Base-by-base conservation (phyloP, 2,888 invertebrate genomes). In the Chironomus tentans region DNA sequence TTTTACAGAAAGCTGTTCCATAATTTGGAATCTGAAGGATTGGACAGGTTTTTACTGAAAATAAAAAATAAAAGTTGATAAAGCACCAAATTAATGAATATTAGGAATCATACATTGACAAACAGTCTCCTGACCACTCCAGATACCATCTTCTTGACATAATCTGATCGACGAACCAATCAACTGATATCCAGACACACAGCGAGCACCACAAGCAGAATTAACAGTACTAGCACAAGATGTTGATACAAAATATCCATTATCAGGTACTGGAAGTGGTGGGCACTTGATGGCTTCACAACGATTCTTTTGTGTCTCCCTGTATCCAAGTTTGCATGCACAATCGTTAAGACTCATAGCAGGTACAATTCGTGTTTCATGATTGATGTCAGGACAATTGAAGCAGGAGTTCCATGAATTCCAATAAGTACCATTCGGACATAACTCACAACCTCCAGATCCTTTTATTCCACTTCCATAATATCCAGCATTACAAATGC, bases 161-260 rank as follows among this genome's bases (percentile, higher is more conserved):
- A 90, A 83, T 76, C 90, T 82, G 68, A 91, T 87, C 78, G 87
- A 88, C 78, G 84, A 85, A 1, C 88, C 81, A 78, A 81, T 79
- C 80, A 85, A 79, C 81, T 85, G 82, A 81, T 88, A 91, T 1
- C 91, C 91, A 28, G 89, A 87, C 79, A 87, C 86, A 80, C 91
- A 91, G 65, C 89, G 84, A 6, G 89, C 84, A 0, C 90, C 91
- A 81, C 91, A 91, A 0, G 90, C 90, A n/a, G 89, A 89, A 80
- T 90, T 89, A 70, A 90, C 84, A 5, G 89, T 89, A 79, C 88
- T 89, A 77, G 85, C 86, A 80, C 91, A 91, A 38, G 85, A 84
- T 2, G 80, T 81, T 2, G 78, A 78, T 2, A 91, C 89, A 80
- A 91, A 88, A 81, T 89, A 90, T 4, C 90, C 91, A 80, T 90